phyloP scores from a whole-genome alignment of 1,140 invertebrate species.

The Batillaria attramentaria region DNA sequence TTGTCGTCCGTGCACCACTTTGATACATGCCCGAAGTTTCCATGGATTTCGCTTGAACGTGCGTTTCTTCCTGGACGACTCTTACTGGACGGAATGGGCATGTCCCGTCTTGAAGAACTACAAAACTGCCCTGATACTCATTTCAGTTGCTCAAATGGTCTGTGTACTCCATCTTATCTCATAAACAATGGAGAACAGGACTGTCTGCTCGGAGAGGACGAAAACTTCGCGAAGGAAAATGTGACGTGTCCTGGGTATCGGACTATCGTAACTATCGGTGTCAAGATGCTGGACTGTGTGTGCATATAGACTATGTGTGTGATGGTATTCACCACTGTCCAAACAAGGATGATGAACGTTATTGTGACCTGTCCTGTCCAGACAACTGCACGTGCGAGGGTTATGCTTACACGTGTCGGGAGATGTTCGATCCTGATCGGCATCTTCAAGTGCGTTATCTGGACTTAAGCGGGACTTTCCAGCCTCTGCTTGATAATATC shows the following conservation, averaged over 20 bases:
- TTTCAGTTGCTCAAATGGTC: background rate
- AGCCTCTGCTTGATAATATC: background rate
- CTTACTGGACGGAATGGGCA: too few species aligned
- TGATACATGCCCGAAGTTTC: too few species aligned
- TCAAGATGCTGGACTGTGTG: slow-evolving; percentile 6
- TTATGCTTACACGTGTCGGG: slow-evolving; percentile 21
- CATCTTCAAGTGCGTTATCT: slow-evolving; percentile 20
- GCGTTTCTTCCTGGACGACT: too few species aligned
- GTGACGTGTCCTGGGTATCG: slow-evolving; percentile 10
- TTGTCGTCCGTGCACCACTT: too few species aligned
- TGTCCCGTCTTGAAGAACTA: too few species aligned
- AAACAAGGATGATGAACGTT: slow-evolving; percentile 32
- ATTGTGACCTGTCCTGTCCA: slow-evolving; percentile 24
- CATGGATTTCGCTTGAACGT: too few species aligned
- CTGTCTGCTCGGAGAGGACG: slow-evolving; percentile 31
- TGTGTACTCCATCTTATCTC: slow-evolving; percentile 23
- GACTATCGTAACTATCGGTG: too few species aligned
- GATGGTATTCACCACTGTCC: slow-evolving; percentile 33
- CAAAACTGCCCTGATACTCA: too few species aligned
- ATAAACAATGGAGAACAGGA: slow-evolving; percentile 27
- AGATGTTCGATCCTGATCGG: background rate
- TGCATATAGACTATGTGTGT: slow-evolving; percentile 31
- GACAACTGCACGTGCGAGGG: slow-evolving; percentile 26
- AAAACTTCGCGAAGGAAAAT: background rate
- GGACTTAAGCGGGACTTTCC: background rate